Evolutionary conservation across 2,113 vertebrate genomes (phyloP).

Genomic region (Copsychus sechellarum): DNA sequence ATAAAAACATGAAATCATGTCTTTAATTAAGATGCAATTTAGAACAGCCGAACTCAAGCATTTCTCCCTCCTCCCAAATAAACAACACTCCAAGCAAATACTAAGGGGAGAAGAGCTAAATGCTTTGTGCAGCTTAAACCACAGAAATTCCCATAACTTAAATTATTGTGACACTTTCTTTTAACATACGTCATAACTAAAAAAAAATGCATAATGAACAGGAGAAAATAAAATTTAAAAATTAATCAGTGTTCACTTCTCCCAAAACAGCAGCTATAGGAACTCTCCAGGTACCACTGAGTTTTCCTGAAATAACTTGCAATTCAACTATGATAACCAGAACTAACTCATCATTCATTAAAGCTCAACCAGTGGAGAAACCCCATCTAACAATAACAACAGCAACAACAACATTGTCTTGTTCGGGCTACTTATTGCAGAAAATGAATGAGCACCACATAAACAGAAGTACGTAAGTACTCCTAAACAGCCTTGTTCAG

Average conservation of each 20-base stretch:
- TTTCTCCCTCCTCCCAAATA: background rate
- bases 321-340: accelerated
- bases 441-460: background rate
- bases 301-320: background rate
- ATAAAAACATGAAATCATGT: background rate
- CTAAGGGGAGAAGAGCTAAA: background rate
- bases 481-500: background rate
- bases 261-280: background rate
- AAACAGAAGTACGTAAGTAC: accelerated
- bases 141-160: background rate
- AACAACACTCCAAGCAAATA: background rate
- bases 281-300: background rate
- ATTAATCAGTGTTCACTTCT: background rate
- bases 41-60: background rate
- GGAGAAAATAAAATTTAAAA: background rate
- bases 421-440: background rate
- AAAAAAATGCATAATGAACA: accelerated
- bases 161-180: background rate
- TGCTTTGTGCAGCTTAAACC: background rate
- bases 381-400: accelerated
- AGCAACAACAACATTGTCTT: background rate
- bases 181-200: background rate
- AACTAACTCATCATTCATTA: background rate
- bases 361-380: background rate
- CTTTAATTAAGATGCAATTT: background rate